Evolutionary conservation across 2,888 invertebrate species (phyloP), one percentile per base, ranked within the genome.

Genomic region (Spodoptera littoralis): DNA sequence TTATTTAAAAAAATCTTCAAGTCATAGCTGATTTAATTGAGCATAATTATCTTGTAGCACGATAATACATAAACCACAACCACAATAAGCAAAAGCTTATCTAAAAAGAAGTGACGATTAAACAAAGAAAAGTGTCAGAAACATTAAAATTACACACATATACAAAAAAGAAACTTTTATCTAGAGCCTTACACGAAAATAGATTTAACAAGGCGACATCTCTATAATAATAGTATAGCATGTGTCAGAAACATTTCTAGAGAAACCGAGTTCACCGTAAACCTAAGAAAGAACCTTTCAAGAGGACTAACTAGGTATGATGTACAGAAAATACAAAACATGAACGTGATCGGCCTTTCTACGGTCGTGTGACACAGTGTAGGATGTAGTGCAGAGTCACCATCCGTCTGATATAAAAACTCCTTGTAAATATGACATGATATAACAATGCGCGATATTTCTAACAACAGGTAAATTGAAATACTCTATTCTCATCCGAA

Each of bases 261-360:
- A 59, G 63, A 72, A 75, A 54, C 45, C 51, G 57, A 52, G 46
- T 70, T 55, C 56, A 62, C 58, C 52, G 57, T 66, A 70, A 69
- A 69, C 52, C 64, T 65, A 59, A 65, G 61, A 67, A 55, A 66
- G 70, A 77, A 66, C 73, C 67, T 79, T 63, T 62, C 76, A 58
- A 76, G 65, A 55, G 64, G 65, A 76, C 71, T 76, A 79, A 77
- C 71, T 75, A 61, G 60, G 62, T 74, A 77, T 81, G 71, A 81
- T 75, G 70, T 75, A 75, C 60, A 68, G 72, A 70, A 70, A 75
- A 73, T 70, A 65, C 76, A 63, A 70, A 75, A 60, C 44, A 58
- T 59, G 67, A 53, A 82, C 81, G 78, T 83, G 80, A 78, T 72
- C 74, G 48, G 80, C 67, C 48, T 73, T 41, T 55, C 49, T 65